Conservation (phyloP, 2,113 vertebrate genomes). For the Gila orcuttii region DNA sequence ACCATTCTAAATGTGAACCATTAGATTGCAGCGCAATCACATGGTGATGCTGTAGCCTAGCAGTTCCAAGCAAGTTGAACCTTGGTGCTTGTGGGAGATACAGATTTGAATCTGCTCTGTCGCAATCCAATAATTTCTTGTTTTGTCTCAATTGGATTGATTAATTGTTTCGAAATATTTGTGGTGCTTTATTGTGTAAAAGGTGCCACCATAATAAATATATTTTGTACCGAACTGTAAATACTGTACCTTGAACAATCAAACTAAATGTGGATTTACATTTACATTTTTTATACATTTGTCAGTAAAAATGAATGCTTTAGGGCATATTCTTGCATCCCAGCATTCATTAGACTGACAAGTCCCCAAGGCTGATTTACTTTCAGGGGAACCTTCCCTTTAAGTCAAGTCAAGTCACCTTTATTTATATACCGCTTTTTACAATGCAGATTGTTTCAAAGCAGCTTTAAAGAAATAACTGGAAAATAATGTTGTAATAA, state of each 20-base stretch:
- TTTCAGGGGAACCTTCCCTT: conserved; percentile 35
- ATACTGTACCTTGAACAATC: background rate
- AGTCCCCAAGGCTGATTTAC: conserved; percentile 44
- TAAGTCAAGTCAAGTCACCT: too few relatives aligned
- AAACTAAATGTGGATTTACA: background rate
- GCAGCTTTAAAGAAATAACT: too few relatives aligned
- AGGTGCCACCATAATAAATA: background rate
- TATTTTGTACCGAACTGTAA: background rate
- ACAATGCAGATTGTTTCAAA: too few relatives aligned
- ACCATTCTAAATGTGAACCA: background rate
- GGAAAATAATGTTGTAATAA: too few relatives aligned
- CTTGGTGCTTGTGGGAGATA: background rate
- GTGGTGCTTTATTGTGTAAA: too few relatives aligned
- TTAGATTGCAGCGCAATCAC: background rate
- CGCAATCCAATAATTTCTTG: too few relatives aligned
- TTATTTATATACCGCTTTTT: too few relatives aligned
- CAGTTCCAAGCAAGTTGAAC: background rate
- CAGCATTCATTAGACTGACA: background rate
- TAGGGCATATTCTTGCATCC: conserved; percentile 7
- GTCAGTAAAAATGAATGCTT: background rate
- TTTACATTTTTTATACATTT: too few relatives aligned
- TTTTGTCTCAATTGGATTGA: too few relatives aligned
- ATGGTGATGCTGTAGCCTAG: background rate
- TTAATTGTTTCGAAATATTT: too few relatives aligned
- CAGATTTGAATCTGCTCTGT: background rate